Evolutionary conservation across 2,797 vertebrate species (phyloP).

Genomic region (Lepus townsendii): DNA sequence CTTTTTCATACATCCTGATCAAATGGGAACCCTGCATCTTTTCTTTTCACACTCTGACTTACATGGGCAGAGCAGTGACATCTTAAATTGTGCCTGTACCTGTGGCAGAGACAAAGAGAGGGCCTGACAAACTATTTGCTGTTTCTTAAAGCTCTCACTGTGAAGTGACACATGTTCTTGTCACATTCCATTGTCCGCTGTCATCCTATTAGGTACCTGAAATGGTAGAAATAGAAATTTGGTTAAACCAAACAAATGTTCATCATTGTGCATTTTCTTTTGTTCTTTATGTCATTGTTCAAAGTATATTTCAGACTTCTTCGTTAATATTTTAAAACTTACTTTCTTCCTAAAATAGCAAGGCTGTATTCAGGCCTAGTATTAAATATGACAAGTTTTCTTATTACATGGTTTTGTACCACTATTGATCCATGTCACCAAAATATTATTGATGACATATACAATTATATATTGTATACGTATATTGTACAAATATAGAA

Average conservation of each 20-base stretch:
- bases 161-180: no score
- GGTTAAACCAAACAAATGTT: neutral
- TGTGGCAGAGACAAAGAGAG: neutral
- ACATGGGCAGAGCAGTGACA: neutral
- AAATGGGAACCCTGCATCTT: neutral
- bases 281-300: no score
- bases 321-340: neutral
- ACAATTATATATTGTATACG: no score
- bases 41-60: neutral
- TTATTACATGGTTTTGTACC: neutral
- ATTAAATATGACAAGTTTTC: neutral
- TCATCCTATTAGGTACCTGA: neutral
- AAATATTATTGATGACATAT: neutral
- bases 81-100: neutral
- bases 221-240: neutral
- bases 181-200: neutral
- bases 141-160: neutral
- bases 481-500: neutral
- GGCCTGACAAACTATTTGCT: neutral
- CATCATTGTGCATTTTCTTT: no score
- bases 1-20: neutral
- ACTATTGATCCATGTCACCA: neutral
- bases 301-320: neutral
- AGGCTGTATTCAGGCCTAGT: neutral
- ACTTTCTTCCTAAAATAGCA: neutral